phyloP scores from a whole-genome alignment of 2,113 vertebrate genomes.

The Tragelaphus imberbis region DNA sequence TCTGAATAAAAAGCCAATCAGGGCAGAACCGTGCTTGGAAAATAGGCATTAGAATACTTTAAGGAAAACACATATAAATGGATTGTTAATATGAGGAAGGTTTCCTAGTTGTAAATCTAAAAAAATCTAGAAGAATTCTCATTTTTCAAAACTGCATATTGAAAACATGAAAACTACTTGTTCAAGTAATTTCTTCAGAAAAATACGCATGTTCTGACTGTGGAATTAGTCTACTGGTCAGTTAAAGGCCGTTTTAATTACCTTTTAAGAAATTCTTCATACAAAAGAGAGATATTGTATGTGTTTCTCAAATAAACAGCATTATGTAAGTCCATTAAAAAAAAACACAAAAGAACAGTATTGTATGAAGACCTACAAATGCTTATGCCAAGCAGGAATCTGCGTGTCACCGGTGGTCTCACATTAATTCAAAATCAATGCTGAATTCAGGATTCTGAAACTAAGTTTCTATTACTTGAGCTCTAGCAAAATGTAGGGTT shows the following conservation, averaged over 20 bases:
- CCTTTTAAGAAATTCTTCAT: conserved; percentile 44
- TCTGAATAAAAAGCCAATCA: conserved; percentile 29
- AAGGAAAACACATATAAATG: conserved; percentile 35
- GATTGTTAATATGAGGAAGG: conserved; percentile 44
- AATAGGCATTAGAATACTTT: background rate
- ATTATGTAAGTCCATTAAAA: conserved; percentile 52
- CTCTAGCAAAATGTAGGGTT: conserved; percentile 78
- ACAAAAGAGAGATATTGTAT: conserved; percentile 55
- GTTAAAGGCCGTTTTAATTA: conserved; percentile 55
- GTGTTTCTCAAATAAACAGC: conserved; percentile 62
- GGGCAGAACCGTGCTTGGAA: conserved; percentile 61
- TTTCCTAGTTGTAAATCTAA: conserved; percentile 58
- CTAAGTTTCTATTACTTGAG: conserved; percentile 80
- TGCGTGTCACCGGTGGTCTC: conserved; percentile 61
- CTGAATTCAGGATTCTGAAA: conserved; percentile 68
- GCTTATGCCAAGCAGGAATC: conserved; percentile 49
- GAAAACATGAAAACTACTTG: conserved; percentile 52
- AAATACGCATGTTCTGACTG: conserved; percentile 47
- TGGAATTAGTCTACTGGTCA: conserved; percentile 61
- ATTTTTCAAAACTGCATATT: conserved; percentile 60
- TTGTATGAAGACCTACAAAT: conserved; percentile 45
- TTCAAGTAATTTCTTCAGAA: conserved; percentile 67
- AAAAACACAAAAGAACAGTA: background rate
- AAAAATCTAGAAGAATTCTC: conserved; percentile 62
- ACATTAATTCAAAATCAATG: conserved; percentile 63